Conservation (phyloP, 1,140 invertebrate genomes). For the Neotoxoptera formosana region DNA sequence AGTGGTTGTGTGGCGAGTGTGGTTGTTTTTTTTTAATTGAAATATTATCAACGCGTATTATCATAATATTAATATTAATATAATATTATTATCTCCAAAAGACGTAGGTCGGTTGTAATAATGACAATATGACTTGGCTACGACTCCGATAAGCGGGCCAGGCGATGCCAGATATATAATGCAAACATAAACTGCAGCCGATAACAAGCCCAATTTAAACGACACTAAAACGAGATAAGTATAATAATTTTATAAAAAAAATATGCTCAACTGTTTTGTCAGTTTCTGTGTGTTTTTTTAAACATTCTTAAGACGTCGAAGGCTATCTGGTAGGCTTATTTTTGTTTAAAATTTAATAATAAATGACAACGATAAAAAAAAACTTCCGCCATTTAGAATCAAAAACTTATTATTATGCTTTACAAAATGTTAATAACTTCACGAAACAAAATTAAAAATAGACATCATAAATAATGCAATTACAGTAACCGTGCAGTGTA, state of each 20-base stretch:
- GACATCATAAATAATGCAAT: conserved; percentile 10
- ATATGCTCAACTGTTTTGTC: not conserved
- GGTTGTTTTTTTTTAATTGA: not conserved
- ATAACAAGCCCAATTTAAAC: not conserved
- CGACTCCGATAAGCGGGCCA: not conserved
- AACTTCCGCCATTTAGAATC: not conserved
- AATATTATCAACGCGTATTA: not conserved
- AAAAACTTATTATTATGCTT: not conserved
- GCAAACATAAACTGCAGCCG: not conserved
- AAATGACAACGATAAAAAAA: not conserved
- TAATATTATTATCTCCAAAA: not conserved
- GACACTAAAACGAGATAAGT: not conserved
- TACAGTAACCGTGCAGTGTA: not conserved
- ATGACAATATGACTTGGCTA: too few species aligned
- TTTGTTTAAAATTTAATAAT: not conserved
- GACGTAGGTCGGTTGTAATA: too few species aligned
- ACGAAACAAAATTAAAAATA: not conserved
- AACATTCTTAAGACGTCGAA: not conserved
- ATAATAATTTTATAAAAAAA: not conserved
- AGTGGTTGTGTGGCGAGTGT: not conserved
- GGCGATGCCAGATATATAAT: not conserved
- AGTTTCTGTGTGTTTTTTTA: not conserved
- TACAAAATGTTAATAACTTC: not conserved
- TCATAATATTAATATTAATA: too few species aligned
- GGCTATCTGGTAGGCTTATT: not conserved